phyloP scores from a whole-genome alignment of 1,140 invertebrate species.

The Halesus radiatus region DNA sequence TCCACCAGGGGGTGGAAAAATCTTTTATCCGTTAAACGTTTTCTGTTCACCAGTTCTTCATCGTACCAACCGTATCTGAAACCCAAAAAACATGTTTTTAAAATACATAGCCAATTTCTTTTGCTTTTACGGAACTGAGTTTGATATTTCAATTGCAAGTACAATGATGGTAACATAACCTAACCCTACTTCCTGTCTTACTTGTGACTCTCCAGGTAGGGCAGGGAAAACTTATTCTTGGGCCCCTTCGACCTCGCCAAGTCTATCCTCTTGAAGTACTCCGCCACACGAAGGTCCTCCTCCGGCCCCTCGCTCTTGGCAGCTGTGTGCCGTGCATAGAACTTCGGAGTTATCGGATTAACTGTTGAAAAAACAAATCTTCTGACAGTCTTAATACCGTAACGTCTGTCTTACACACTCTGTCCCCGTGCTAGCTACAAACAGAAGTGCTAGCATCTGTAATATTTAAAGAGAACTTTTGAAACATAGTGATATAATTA shows the following conservation, averaged over 20 bases:
- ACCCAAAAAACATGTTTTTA: background rate
- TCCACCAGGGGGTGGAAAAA: constrained; percentile 35
- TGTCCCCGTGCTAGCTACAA: too few relatives aligned
- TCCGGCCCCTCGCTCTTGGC: constrained; percentile 21
- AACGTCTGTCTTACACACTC: too few relatives aligned
- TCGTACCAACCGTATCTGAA: constrained; percentile 30
- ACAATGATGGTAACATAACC: too few relatives aligned
- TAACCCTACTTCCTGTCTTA: background rate
- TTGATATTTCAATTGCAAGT: too few relatives aligned
- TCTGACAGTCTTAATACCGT: too few relatives aligned
- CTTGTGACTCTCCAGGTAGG: constrained; percentile 62
- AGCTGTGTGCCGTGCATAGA: constrained; percentile 16
- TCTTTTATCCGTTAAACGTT: background rate
- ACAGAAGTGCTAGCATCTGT: too few relatives aligned
- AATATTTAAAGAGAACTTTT: too few relatives aligned
- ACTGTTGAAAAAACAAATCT: background rate
- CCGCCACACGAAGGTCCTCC: constrained; percentile 8
- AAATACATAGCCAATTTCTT: too few relatives aligned
- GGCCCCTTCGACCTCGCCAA: constrained; percentile 65
- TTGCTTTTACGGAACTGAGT: too few relatives aligned
- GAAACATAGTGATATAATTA: too few relatives aligned
- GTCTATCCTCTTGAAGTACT: constrained; percentile 56
- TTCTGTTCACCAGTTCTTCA: background rate
- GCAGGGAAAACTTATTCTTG: constrained; percentile 61
- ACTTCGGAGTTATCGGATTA: constrained; percentile 32